Base-by-base conservation (phyloP, 2,797 vertebrate genomes). In the Onychomys leucogaster region DNA sequence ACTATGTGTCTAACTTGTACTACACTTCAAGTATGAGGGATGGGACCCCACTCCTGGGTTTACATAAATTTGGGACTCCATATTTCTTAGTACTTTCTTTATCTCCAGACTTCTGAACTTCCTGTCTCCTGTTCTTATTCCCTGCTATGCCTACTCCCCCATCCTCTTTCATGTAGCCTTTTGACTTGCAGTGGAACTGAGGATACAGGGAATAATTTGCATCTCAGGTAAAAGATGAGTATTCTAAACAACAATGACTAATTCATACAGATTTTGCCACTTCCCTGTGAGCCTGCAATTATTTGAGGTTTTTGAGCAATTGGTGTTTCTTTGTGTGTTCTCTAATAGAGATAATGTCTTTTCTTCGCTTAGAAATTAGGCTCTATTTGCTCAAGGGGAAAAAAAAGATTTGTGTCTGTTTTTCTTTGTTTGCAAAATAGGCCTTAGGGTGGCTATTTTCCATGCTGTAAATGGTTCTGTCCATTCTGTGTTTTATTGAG, bases 201-300 rank as follows among this genome's bases (percentile, higher is more conserved):
- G 57, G 34, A 83, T 75, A 73, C 37, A 83, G 52, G 57, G 67
- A 71, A 4, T 82, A 71, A 93, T 84, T 91, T 96, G 67, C 61
- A 93, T 94, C 90, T 97, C 94, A 97, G 86, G 84, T 94, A n/a
- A 85, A 94, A 59, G 90, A 29, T 95, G 73, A 81, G 59, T 90
- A 91, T 71, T 87, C 78, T 90, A 55, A 97, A 80, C 96, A 97
- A 84, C 67, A 84, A 25, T 82, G 71, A 81, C 34, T 55, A 93
- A 75, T 75, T 82, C 41, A 91, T 73, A n/a, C 46, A 19, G 89
- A 71, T 87, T 96, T 94, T 95, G 16, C 65, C 86, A 86, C 49
- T 97, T 96, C n/a, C 19, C 1, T 59, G 19, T 86, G 81, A 93
- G 34, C 71, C 61, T 82, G 29, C 81, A 90, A 82, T 94, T 95